Base-by-base conservation (phyloP, 2,888 invertebrate genomes). In the Sinelater perroti region DNA sequence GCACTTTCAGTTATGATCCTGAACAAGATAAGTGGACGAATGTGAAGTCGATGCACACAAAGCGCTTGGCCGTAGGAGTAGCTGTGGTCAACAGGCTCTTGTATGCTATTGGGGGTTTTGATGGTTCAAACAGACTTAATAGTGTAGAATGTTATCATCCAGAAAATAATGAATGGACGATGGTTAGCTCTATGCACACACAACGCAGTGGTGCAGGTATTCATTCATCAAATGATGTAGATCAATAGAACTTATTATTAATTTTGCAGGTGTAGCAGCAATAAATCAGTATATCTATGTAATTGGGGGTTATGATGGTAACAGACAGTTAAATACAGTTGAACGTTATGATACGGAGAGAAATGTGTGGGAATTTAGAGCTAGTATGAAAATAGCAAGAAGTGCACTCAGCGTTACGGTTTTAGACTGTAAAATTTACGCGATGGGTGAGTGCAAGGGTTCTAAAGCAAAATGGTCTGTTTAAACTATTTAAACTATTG, bases 221-320 rank as follows among this genome's bases (percentile, higher is more conserved):
- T 35, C 10, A 7, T 24, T 24, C 7, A 6, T 24, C 7, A 24
- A 24, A 24, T 7, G 24, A 24, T 24, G 24, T 24, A 24, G 7
- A 6, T 24, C 7, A 31, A 31, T 31, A 5, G 7, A 11, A 5
- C 5, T 31, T 31, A 6, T 24, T 10, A 31, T 31, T 31, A 14
- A 6, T 46, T 13, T 70, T 70, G 2, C 70, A 88, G 89, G 94
- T 55, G 93, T 94, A 30, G 91, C 90, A 3, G 89, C 90, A 8
- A 81, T 95, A 70, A 91, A 90, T 71, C 92, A 93, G 72, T 90
- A 84, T 75, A 90, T 96, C 64, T 96, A 92, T 78, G 95, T 94
- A n/a, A 89, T 95, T 56, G 96, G 96, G 45, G 96, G 96, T n/a
- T 95, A 93, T 78, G 93, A 95, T 79, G 94, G 94, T 7, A 81